A percentile compares a stretch with the other conserved stretches of the same genome.
Evolutionary conservation across 2,888 invertebrate species (phyloP).

Genomic region (Melolontha melolontha): DNA sequence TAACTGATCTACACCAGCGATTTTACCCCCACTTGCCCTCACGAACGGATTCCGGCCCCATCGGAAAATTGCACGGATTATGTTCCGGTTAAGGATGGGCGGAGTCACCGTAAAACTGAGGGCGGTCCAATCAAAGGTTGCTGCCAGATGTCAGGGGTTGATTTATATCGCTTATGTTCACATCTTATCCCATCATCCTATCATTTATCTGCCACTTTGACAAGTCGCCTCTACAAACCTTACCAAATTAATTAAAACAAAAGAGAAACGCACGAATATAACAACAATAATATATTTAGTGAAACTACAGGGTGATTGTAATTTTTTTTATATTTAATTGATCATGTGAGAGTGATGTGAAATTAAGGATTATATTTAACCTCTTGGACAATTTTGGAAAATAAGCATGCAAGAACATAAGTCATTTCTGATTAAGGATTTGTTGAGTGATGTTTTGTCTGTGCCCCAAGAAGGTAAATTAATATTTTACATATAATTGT

Average conservation of each 20-base stretch:
- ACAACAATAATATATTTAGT: neutral
- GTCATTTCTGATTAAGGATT: constrained; percentile 87
- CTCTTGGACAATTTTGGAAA: no score
- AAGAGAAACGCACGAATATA: neutral
- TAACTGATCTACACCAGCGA: neutral
- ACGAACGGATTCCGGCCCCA: constrained; percentile 23
- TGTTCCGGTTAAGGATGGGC: constrained; percentile 44
- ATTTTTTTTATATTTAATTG: no score
- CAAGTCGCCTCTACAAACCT: constrained; percentile 36
- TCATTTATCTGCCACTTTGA: constrained; percentile 44
- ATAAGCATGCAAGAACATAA: constrained; percentile 73
- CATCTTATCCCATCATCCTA: constrained; percentile 46
- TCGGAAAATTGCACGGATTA: constrained; percentile 43
- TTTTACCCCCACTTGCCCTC: constrained; percentile 18
- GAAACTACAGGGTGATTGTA: no score
- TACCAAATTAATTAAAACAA: constrained; percentile 13
- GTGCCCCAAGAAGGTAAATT: constrained; percentile 67
- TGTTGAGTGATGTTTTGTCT: constrained; percentile 80
- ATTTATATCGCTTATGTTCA: constrained; percentile 49
- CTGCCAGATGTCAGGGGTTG: constrained; percentile 48
- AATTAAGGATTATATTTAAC: neutral
- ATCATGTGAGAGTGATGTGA: neutral
- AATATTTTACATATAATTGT: no score
- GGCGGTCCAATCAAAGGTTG: constrained; percentile 48
- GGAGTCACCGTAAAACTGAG: constrained; percentile 45